Evolutionary conservation across 2,113 vertebrate genomes (phyloP).

Genomic region (Alouatta palliata): DNA sequence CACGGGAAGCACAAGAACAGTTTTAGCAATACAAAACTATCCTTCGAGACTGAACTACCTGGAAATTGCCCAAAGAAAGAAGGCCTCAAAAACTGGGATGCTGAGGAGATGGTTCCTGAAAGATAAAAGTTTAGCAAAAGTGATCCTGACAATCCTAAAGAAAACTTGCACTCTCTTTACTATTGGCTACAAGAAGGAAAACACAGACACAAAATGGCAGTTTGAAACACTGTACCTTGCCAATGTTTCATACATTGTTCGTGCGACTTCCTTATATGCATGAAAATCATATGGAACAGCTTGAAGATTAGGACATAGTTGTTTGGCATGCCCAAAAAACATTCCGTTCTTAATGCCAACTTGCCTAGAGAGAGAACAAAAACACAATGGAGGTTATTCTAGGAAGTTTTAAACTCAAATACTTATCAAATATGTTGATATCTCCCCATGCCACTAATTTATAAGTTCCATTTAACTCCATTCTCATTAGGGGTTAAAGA

Average conservation of each 20-base stretch:
- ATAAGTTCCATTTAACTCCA: constrained; percentile 28
- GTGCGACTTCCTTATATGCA: constrained; percentile 95
- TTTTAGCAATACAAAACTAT: background rate
- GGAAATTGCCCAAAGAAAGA: background rate
- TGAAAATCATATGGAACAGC: constrained; percentile 96
- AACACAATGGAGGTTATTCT: constrained; percentile 57
- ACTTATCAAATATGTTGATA: background rate
- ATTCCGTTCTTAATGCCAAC: constrained; percentile 96
- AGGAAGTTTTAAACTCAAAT: constrained; percentile 33
- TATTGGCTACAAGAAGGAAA: background rate
- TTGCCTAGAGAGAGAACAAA: constrained; percentile 85
- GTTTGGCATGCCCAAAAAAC: constrained; percentile 97
- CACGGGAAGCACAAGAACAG: background rate
- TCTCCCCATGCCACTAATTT: constrained; percentile 35
- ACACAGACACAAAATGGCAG: background rate
- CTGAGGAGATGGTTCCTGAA: background rate
- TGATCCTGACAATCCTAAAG: background rate
- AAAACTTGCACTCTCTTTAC: background rate
- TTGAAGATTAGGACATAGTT: constrained; percentile 93
- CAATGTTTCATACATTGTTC: constrained; percentile 93
- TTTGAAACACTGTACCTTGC: constrained; percentile 87
- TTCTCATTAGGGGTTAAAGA: constrained; percentile 42
- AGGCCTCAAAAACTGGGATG: background rate
- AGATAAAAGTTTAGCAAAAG: background rate
- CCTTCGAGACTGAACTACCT: background rate